Conservation (phyloP, 2,888 invertebrate species). For the Cinara cedri region DNA sequence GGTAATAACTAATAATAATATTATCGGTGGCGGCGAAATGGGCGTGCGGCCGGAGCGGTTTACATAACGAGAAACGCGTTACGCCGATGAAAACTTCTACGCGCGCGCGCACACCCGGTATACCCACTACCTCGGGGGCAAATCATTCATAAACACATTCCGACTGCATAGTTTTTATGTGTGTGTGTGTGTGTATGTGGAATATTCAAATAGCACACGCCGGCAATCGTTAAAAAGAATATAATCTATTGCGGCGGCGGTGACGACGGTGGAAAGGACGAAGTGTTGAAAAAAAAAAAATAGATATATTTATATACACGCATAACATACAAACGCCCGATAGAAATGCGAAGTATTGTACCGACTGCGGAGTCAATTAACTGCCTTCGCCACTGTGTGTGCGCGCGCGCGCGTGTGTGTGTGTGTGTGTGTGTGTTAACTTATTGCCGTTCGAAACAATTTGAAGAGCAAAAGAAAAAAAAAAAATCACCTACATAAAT, state of each 20-base stretch:
- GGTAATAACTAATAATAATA: no score
- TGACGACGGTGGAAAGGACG: background rate
- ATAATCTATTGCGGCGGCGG: constrained; percentile 14
- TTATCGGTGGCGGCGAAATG: background rate
- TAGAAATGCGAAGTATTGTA: constrained; percentile 24
- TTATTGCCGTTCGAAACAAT: constrained; percentile 12
- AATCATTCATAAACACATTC: constrained; percentile 53
- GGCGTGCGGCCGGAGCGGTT: constrained; percentile 4
- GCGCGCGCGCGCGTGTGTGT: background rate
- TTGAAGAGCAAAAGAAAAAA: background rate
- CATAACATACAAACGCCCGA: background rate
- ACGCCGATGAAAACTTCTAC: constrained; percentile 20
- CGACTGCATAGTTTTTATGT: constrained; percentile 18
- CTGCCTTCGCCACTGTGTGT: constrained; percentile 1
- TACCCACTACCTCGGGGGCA: constrained; percentile 6
- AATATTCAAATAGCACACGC: constrained; percentile 34
- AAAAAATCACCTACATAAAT: constrained; percentile 18
- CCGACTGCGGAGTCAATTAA: background rate
- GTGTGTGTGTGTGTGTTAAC: no score
- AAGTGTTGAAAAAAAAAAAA: no score
- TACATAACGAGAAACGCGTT: constrained; percentile 43
- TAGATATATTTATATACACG: no score
- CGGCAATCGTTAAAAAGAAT: constrained; percentile 31
- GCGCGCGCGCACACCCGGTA: background rate
- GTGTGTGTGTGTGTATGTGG: no score